A percentile compares a stretch with the other conserved stretches of the same genome.
These are phyloP conservation scores for Nasalis larvatus DNA, from an alignment of 2,113 vertebrate species.

Conservation along the genomic window DNA sequence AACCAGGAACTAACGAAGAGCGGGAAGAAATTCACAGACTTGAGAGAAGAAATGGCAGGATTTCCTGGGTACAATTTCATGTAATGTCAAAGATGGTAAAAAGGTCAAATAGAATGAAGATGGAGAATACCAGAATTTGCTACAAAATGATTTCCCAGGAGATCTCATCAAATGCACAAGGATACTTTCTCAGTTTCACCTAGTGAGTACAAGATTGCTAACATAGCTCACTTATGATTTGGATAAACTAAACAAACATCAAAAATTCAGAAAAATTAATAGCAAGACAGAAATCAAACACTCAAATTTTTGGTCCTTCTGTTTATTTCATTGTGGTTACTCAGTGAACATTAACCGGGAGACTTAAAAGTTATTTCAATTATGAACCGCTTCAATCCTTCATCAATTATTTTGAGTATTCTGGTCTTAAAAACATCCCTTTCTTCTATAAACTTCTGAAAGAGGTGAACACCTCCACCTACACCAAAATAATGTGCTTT, in stretches of 20 bases:
- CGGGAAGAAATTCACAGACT: background rate
- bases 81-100: background rate
- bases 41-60: background rate
- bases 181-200: background rate
- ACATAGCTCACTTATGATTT: background rate
- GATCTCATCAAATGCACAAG: background rate
- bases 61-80: background rate
- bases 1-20: background rate
- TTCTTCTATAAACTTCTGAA: constrained; percentile 89
- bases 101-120: constrained; percentile 20
- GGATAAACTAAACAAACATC: background rate
- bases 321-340: constrained; percentile 45
- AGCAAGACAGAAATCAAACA: constrained; percentile 27
- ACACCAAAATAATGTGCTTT: constrained; percentile 98
- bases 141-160: background rate
- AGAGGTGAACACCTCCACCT: constrained; percentile 92
- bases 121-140: background rate
- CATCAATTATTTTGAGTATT: constrained; percentile 86
- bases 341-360: constrained; percentile 53
- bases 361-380: constrained; percentile 89
- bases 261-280: background rate
- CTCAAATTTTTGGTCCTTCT: background rate
- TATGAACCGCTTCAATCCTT: constrained; percentile 92
- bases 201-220: background rate
- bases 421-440: constrained; percentile 86